phyloP scores from a whole-genome alignment of 2,113 vertebrate species.

The Gobiocypris rarus region DNA sequence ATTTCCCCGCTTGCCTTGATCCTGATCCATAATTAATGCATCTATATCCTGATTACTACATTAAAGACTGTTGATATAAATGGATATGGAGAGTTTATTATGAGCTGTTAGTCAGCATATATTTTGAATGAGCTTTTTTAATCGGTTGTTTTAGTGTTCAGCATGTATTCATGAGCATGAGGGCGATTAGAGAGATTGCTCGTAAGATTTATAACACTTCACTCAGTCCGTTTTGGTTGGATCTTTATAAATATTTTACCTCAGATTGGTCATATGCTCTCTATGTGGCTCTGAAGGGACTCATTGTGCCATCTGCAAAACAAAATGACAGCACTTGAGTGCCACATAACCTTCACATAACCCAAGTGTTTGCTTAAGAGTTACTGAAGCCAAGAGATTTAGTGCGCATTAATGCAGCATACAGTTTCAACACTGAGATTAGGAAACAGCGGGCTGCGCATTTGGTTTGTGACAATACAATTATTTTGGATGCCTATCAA shows the following conservation, averaged over 20 bases:
- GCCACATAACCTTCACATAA: constrained; percentile 28
- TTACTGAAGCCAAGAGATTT: constrained; percentile 31
- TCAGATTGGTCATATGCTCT: background rate
- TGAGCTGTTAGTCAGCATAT: constrained; percentile 18
- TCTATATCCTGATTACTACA: constrained; percentile 63
- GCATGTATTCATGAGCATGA: constrained; percentile 10
- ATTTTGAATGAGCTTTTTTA: constrained; percentile 34
- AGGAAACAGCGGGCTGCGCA: background rate
- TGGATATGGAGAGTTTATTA: constrained; percentile 44
- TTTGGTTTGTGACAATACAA: constrained; percentile 9
- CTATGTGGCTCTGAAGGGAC: constrained; percentile 9
- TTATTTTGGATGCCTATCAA: constrained; percentile 20
- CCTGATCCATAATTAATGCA: constrained; percentile 46
- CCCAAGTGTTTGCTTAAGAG: background rate
- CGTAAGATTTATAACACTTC: background rate
- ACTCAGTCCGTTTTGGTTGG: constrained; percentile 10
- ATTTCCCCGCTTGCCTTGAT: constrained; percentile 42
- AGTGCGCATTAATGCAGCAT: background rate
- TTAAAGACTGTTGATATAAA: constrained; percentile 52
- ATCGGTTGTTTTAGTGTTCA: constrained; percentile 28
- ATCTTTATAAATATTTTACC: constrained; percentile 16
- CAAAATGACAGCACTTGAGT: constrained; percentile 5
- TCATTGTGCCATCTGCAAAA: constrained; percentile 36
- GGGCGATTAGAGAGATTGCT: constrained; percentile 17
- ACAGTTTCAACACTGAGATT: constrained; percentile 16